phyloP scores from a whole-genome alignment of 2,797 vertebrate species.

The Euthynnus affinis region DNA sequence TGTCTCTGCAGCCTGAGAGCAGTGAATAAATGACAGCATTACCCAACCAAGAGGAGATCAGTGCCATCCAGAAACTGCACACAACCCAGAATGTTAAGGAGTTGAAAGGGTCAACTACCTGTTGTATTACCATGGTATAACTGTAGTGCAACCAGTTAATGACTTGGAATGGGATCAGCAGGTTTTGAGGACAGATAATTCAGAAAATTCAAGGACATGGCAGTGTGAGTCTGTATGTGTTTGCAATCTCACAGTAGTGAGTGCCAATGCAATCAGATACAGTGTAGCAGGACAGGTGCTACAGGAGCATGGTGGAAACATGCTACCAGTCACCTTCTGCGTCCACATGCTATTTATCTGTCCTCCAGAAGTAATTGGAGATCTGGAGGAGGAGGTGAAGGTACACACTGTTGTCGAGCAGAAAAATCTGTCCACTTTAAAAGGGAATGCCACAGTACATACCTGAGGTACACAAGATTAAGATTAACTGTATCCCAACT shows the following conservation, averaged over 20 bases:
- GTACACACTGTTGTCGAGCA: constrained; percentile 3
- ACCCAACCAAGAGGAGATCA: not conserved
- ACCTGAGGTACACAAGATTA: constrained; percentile 3
- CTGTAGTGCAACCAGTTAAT: not conserved
- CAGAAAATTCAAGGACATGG: constrained; percentile 16
- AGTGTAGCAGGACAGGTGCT: constrained; percentile 24
- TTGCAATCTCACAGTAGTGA: constrained; percentile 22
- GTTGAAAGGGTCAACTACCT: not conserved
- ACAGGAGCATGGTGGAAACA: constrained; percentile 18
- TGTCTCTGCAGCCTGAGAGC: not conserved
- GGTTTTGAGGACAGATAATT: not conserved
- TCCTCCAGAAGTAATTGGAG: constrained; percentile 8
- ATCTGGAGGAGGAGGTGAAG: not conserved
- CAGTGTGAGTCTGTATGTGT: not conserved
- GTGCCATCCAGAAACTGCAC: not conserved
- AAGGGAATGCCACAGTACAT: not conserved
- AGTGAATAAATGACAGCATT: not conserved
- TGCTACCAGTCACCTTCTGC: constrained; percentile 26
- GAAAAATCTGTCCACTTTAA: not conserved
- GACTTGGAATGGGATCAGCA: not conserved
- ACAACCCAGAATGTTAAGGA: not conserved
- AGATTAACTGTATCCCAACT: not conserved
- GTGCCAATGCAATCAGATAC: constrained; percentile 25
- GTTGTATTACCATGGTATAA: not conserved
- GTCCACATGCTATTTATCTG: constrained; percentile 19